Percentiles rank a stretch among this genome's conserved stretches.
These are phyloP conservation scores for Drosophila seguyi DNA, from an alignment of 1,140 invertebrate genomes.

Conservation along the genomic window DNA sequence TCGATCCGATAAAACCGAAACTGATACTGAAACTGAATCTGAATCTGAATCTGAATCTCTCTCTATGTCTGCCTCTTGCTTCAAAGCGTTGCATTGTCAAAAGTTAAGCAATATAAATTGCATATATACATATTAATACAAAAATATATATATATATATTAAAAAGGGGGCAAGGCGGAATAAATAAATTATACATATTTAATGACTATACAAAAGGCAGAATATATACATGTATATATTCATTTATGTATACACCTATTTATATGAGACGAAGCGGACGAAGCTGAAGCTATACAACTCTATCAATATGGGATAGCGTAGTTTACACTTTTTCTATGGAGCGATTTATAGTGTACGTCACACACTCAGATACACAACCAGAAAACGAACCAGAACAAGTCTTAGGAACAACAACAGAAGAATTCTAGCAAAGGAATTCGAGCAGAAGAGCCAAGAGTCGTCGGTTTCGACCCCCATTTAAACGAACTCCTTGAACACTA, in stretches of 20 bases:
- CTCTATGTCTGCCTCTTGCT: conserved; percentile 69
- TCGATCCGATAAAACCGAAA: not conserved
- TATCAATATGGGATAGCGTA: conserved; percentile 80
- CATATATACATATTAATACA: conserved; percentile 65
- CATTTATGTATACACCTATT: conserved; percentile 67
- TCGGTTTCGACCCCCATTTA: conserved; percentile 60
- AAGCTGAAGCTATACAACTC: conserved; percentile 65
- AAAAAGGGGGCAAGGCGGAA: conserved; percentile 27
- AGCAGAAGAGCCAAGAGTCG: conserved; percentile 44
- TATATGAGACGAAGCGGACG: conserved; percentile 47
- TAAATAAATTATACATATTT: conserved; percentile 72
- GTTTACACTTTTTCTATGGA: conserved; percentile 84
- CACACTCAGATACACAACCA: conserved; percentile 24
- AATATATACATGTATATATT: conserved; percentile 59
- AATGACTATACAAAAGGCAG: conserved; percentile 71
- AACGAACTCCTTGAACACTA: conserved; percentile 13
- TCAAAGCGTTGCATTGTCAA: conserved; percentile 79
- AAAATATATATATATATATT: conserved; percentile 33
- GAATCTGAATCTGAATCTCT: conserved; percentile 45
- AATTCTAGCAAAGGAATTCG: conserved; percentile 11
- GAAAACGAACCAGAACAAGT: conserved; percentile 40
- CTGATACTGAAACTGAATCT: conserved; percentile 24
- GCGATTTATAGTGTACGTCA: conserved; percentile 79
- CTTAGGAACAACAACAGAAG: conserved; percentile 8
- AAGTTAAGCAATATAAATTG: conserved; percentile 78